A percentile compares a stretch with the other conserved stretches of the same genome.
Conservation (phyloP, 2,113 vertebrate genomes). For the Polypterus bichir region DNA sequence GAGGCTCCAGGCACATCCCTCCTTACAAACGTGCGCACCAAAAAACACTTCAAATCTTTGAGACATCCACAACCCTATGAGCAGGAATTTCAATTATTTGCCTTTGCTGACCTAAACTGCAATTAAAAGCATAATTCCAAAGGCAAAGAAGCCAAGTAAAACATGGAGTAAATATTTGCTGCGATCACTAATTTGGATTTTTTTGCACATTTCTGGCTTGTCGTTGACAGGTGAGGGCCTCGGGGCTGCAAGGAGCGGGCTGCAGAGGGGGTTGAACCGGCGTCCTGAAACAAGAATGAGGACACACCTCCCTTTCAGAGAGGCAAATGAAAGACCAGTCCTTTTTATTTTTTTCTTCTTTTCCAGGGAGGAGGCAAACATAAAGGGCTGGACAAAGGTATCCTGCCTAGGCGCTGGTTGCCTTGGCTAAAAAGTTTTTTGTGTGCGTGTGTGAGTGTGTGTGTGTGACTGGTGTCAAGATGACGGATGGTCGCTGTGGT, state of each 20-base stretch:
- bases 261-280: constrained; percentile 29
- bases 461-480: neutral
- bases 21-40: neutral
- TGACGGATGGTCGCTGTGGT: neutral
- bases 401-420: neutral
- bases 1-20: neutral
- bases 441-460: too few species aligned
- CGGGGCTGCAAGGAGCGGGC: constrained; percentile 45
- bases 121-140: neutral
- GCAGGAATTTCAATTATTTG: neutral
- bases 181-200: constrained; percentile 13
- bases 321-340: neutral
- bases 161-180: constrained; percentile 31
- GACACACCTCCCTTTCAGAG: constrained; percentile 25
- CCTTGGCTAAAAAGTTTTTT: neutral
- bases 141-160: too few species aligned
- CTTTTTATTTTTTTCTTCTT: neutral
- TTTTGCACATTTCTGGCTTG: constrained; percentile 11
- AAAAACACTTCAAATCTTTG: too few species aligned
- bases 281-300: constrained; percentile 28
- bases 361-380: neutral
- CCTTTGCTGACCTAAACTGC: neutral
- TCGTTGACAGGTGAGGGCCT: constrained; percentile 46
- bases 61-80: too few species aligned
- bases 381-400: neutral